Conservation (phyloP, 2,797 vertebrate species). For the Bradypus variegatus region DNA sequence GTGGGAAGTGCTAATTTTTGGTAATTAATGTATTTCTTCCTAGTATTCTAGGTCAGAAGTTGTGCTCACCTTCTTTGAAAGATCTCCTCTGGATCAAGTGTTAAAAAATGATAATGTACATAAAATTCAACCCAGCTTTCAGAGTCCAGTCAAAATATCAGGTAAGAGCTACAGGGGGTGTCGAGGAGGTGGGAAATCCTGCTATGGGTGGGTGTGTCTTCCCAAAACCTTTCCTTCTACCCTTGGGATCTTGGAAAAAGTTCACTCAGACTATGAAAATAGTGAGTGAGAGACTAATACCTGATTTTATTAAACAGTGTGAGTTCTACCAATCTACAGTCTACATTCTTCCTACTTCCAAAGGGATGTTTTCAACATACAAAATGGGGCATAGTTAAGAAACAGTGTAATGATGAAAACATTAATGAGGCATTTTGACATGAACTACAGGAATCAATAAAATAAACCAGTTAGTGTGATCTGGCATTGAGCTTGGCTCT, state of each 20-base stretch:
- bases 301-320: accelerated
- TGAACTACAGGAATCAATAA: accelerated
- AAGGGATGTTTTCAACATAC: neutral
- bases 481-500: neutral
- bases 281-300: no score
- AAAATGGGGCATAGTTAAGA: neutral
- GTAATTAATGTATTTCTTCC: neutral
- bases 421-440: neutral
- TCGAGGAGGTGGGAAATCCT: accelerated
- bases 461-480: accelerated
- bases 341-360: neutral
- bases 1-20: accelerated
- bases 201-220: accelerated
- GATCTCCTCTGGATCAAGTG: conserved; percentile 94
- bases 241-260: neutral
- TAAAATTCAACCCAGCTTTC: conserved; percentile 93
- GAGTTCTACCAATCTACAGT: neutral
- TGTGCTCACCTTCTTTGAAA: conserved; percentile 96
- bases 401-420: neutral
- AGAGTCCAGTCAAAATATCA: conserved; percentile 94
- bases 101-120: conserved; percentile 93
- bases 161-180: conserved; percentile 72
- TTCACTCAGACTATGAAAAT: accelerated
- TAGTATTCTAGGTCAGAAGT: conserved; percentile 98
- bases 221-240: neutral